Percentiles rank a stretch among this genome's conserved stretches.
Conservation (phyloP, 1,140 invertebrate species). For the Drosophila ambigua region DNA sequence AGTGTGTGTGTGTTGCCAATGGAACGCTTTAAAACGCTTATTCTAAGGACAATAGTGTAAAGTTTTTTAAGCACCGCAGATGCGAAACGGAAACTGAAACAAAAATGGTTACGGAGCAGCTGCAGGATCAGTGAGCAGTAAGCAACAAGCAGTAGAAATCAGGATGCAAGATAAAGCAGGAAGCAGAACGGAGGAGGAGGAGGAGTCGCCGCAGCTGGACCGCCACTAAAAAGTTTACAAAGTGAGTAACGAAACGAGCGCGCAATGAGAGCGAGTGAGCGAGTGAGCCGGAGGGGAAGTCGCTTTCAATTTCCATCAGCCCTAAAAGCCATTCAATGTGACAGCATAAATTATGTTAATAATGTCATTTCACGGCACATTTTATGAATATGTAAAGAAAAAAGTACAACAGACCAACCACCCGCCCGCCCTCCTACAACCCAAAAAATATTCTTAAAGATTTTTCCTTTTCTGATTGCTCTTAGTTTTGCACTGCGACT, state of each 20-base stretch:
- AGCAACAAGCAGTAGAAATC: slow-evolving; percentile 8
- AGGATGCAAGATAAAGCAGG: neutral
- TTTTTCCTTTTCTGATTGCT: neutral
- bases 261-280: too few relatives aligned
- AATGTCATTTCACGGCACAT: slow-evolving; percentile 73
- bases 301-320: slow-evolving; percentile 71
- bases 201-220: slow-evolving; percentile 55
- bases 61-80: slow-evolving; percentile 40
- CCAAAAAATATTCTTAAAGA: neutral
- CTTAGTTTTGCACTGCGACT: slow-evolving; percentile 16
- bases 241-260: slow-evolving; percentile 47
- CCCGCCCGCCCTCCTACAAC: neutral
- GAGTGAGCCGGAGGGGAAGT: slow-evolving; percentile 3
- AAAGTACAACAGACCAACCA: slow-evolving; percentile 18
- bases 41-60: slow-evolving; percentile 75
- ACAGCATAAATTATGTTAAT: slow-evolving; percentile 84
- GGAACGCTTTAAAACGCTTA: slow-evolving; percentile 65
- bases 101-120: slow-evolving; percentile 16
- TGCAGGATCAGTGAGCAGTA: slow-evolving; percentile 29
- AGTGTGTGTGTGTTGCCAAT: slow-evolving; percentile 51
- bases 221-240: slow-evolving; percentile 77
- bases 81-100: slow-evolving; percentile 17
- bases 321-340: slow-evolving; percentile 74
- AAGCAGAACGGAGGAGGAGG: neutral
- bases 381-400: slow-evolving; percentile 78